Base-by-base conservation (phyloP, 2,797 vertebrate species). In the Acrocephalus scirpaceus region DNA sequence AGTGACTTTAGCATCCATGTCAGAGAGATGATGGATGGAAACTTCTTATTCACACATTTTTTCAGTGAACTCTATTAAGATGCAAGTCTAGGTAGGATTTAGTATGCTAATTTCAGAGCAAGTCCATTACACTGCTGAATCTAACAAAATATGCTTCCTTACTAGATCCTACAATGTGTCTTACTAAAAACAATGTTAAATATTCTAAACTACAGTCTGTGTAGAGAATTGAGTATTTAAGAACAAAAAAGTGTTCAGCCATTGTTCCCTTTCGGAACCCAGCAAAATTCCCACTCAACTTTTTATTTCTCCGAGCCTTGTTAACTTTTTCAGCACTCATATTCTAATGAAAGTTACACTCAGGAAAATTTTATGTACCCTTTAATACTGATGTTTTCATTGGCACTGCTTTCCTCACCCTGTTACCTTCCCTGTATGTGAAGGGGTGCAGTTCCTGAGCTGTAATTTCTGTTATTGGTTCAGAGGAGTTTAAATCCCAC, bases 91-190 rank as follows among this genome's bases (percentile, higher is more conserved):
- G 57, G 61, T 80, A 75, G 65, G 79, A 80, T 87, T 77, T 62
- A 72, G 65, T 40, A 47, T 85, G 54, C 57, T 92, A 85, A 85
- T 95, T 91, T 86, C 87, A 87, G 25, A 94, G 27, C 30, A 89
- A 93, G 69, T 88, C 69, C 44, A 25, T 80, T 89, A 54, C 27
- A 19, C 13, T 8, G 61, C 48, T 85, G 77, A 85, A 51, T 61
- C n/a, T 32, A 76, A 72, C 25, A 64, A 79, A 84, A 38, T 56
- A 13, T 7, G 11, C 67, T 67, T 76, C 60, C 29, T 74, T 79
- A 67, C 20, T n/a, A 90, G 72, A n/a, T 9, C 23, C 40, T 64
- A 17, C 45, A 30, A 13, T 51, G 16, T 53, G 71, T 90, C 51
- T 90, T 36, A 62, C n/a, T n/a, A 44, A 76, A 78, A 95, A 53